Evolutionary conservation across 2,888 invertebrate genomes (phyloP).

Genomic region (Cremastobaeus sp.): DNA sequence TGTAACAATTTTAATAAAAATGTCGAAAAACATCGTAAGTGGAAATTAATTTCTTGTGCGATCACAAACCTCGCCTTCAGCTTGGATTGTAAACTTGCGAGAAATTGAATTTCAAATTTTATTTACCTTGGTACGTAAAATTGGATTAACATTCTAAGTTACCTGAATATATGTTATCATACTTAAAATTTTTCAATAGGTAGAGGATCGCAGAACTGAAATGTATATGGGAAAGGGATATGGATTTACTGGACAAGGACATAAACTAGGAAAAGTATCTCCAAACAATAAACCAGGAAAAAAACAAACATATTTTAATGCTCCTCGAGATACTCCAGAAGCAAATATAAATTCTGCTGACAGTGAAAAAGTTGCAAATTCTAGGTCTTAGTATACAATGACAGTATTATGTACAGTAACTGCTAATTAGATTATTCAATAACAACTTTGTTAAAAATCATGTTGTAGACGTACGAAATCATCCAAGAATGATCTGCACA

Average conservation of each 20-base stretch:
- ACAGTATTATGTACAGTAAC: too few species aligned
- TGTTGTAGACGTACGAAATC: conserved; percentile 35
- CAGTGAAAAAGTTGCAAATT: too few species aligned
- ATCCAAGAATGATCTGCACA: conserved; percentile 36
- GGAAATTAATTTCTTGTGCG: too few species aligned
- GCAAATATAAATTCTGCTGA: too few species aligned
- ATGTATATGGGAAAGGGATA: conserved; percentile 61
- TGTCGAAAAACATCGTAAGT: too few species aligned
- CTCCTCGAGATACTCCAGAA: background rate
- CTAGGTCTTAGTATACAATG: too few species aligned
- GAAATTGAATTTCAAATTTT: too few species aligned
- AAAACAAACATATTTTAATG: background rate
- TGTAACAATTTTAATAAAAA: too few species aligned
- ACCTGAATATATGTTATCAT: background rate
- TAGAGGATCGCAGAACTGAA: conserved; percentile 72
- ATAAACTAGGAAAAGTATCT: conserved; percentile 67
- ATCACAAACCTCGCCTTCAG: too few species aligned
- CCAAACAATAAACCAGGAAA: conserved; percentile 1
- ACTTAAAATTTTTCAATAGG: conserved; percentile 59
- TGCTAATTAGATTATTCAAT: too few species aligned
- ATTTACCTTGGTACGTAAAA: background rate
- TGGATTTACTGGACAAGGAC: conserved; percentile 72
- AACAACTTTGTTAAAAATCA: too few species aligned
- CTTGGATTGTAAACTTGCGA: too few species aligned
- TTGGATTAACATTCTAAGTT: background rate